Base-by-base conservation (phyloP, 2,888 invertebrate species). In the Aradus depressus region DNA sequence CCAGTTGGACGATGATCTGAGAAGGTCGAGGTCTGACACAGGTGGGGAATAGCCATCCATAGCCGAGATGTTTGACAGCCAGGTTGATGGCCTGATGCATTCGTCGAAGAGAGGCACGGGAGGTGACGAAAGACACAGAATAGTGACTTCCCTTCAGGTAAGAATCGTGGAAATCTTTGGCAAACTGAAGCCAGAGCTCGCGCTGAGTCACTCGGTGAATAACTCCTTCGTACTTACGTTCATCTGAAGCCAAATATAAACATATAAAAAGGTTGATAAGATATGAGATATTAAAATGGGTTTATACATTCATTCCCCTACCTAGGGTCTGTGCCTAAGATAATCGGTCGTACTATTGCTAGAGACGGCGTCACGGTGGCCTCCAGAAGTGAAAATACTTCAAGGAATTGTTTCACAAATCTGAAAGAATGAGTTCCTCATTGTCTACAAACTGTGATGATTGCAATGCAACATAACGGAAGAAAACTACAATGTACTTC, bases 291-390 rank as follows among this genome's bases (percentile, higher is more conserved):
- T 12, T 10, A 10, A 28, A 28, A 28, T 28, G 28, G 6, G 31
- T 10, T 10, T 8, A 28, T n/a, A n/a, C n/a, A n/a, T n/a, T n/a
- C n/a, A n/a, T n/a, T n/a, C n/a, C n/a, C n/a, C n/a, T 48, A 44
- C 49, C 51, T 51, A n/a, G 67, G 66, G 25, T 44, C 44, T 10
- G 34, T 48, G 6, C 54, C 71, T 34, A 72, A 63, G 14, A 81
- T 76, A 62, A 68, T 74, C 66, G 93, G 92, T 1, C 90, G 88
- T 52, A 79, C 64, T 14, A 91, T 75, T 28, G 95, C 68, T 0
- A 91, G 90, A 0, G 93, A 95, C 44, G 91, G 74, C 58, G 76
- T 81, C 66, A 95, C 95, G n/a, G n/a, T n/a, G n/a, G n/a, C n/a
- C n/a, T n/a, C n/a, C n/a, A n/a, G n/a, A n/a, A n/a, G n/a, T n/a